These are phyloP conservation scores for Listronotus bonariensis DNA, from an alignment of 1,140 invertebrate species.

Conservation along the genomic window DNA sequence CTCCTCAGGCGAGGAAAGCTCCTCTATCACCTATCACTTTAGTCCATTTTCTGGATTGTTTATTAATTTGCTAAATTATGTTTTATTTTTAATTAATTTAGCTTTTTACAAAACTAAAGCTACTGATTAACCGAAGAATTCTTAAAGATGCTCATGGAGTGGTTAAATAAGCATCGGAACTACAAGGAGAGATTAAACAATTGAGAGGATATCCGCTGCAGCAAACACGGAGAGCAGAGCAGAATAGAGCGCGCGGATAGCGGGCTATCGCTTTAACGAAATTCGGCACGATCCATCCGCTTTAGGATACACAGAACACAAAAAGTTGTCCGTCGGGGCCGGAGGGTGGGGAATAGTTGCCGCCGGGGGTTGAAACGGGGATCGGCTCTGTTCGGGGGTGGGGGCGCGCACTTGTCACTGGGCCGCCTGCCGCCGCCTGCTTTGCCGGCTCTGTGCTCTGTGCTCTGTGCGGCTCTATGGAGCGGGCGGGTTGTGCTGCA, in stretches of 20 bases:
- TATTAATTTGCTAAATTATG: no score
- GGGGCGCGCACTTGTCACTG: constrained; percentile 52
- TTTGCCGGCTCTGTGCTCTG: constrained; percentile 7
- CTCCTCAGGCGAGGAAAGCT: no score
- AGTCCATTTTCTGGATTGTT: no score
- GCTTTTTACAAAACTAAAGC: no score
- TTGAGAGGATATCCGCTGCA: constrained; percentile 27
- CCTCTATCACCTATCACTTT: no score
- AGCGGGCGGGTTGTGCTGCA: constrained; percentile 16
- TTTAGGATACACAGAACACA: constrained; percentile 55
- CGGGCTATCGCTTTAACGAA: constrained; percentile 33
- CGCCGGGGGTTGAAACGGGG: constrained; percentile 38
- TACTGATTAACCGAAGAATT: no score
- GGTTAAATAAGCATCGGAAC: constrained; percentile 32
- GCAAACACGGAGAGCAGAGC: neutral
- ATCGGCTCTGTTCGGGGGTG: constrained; percentile 27
- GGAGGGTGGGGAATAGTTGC: constrained; percentile 31
- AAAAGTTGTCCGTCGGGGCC: constrained; percentile 53
- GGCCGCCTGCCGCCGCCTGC: constrained; percentile 37
- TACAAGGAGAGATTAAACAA: constrained; percentile 35
- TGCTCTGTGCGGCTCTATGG: constrained; percentile 12
- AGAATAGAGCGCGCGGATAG: neutral
- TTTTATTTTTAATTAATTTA: no score
- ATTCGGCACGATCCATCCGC: constrained; percentile 39
- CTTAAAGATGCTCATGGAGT: neutral